These are phyloP conservation scores for Apteryx mantelli DNA, from an alignment of 2,113 vertebrate genomes.

Conservation along the genomic window DNA sequence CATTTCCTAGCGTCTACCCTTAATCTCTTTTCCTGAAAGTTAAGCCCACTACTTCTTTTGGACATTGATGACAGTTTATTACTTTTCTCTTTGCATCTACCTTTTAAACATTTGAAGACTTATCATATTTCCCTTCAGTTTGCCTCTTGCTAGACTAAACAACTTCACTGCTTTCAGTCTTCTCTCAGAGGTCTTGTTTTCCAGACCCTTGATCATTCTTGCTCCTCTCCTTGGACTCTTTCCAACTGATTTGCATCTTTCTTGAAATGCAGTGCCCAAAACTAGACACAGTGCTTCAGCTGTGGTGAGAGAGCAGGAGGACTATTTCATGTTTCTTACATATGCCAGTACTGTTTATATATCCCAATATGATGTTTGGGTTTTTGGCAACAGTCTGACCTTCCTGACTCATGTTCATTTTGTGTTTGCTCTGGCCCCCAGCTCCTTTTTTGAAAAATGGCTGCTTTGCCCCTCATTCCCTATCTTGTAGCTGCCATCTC, in stretches of 20 bases:
- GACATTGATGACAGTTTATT: background rate
- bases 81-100: slow-evolving; percentile 19
- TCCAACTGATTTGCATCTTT: background rate
- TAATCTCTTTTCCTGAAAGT: slow-evolving; percentile 34
- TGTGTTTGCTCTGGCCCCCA: background rate
- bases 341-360: slow-evolving; percentile 19
- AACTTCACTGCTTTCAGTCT: slow-evolving; percentile 1
- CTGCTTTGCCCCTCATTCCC: background rate
- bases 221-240: background rate
- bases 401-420: background rate
- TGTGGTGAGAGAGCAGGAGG: slow-evolving; percentile 12
- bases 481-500: background rate
- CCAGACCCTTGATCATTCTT: background rate
- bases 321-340: slow-evolving; percentile 1
- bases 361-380: background rate
- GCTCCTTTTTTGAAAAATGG: background rate
- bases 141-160: slow-evolving; percentile 55
- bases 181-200: slow-evolving; percentile 11
- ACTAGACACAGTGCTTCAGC: background rate
- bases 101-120: slow-evolving; percentile 39
- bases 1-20: background rate
- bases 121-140: background rate
- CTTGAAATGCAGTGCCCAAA: background rate
- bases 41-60: background rate
- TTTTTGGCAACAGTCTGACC: background rate